phyloP scores from a whole-genome alignment of 2,888 invertebrate species.

The Hemaris fuciformis region DNA sequence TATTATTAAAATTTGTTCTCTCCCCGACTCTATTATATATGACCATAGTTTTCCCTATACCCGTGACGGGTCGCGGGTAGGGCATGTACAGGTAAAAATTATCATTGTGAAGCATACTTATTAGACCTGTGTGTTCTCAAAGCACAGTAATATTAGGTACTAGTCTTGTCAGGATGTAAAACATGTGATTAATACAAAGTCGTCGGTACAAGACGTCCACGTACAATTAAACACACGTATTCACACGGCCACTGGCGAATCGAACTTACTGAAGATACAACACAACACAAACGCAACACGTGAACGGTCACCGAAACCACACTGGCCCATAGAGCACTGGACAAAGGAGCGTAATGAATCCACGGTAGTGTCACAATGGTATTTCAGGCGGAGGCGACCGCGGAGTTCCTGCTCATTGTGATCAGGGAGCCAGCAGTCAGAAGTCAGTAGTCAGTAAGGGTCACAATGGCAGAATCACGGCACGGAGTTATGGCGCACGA shows the following conservation, averaged over 20 bases:
- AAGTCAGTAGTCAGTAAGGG: slow-evolving; percentile 23
- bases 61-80: too few species aligned
- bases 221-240: slow-evolving; percentile 15
- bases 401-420: slow-evolving; percentile 72
- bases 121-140: neutral
- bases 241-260: slow-evolving; percentile 23
- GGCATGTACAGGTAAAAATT: too few species aligned
- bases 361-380: slow-evolving; percentile 34
- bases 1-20: too few species aligned
- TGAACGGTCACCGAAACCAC: slow-evolving; percentile 37
- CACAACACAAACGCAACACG: neutral
- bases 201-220: neutral
- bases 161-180: neutral
- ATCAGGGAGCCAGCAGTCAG: slow-evolving; percentile 22
- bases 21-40: too few species aligned
- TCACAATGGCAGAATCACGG: slow-evolving; percentile 15
- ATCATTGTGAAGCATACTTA: too few species aligned
- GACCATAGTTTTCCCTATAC: too few species aligned
- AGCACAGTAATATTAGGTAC: neutral
- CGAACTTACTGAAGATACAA: slow-evolving; percentile 15
- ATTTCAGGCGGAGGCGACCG: slow-evolving; percentile 49
- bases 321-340: slow-evolving; percentile 31
- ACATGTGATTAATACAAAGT: neutral
- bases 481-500: slow-evolving; percentile 23
- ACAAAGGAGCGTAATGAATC: slow-evolving; percentile 39